phyloP scores from a whole-genome alignment of 2,797 vertebrate species.

The Fistularia commersonii region DNA sequence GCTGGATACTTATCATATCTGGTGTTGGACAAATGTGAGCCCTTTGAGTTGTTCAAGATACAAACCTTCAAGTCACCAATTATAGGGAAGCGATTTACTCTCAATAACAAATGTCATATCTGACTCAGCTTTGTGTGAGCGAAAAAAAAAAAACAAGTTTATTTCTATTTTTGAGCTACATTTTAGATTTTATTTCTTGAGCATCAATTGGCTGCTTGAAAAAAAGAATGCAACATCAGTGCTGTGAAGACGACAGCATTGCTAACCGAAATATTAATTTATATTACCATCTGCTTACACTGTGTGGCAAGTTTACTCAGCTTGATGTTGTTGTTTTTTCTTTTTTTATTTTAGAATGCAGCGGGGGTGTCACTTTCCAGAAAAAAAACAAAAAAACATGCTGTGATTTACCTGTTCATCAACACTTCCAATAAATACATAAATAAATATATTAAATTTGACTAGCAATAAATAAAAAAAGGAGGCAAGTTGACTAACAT shows the following conservation, averaged over 20 bases:
- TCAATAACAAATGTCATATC: no score
- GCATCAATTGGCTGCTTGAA: no score
- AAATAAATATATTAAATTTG: constrained; percentile 73
- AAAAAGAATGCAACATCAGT: no score
- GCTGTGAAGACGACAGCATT: neutral
- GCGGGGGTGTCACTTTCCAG: constrained; percentile 6
- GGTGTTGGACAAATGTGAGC: constrained; percentile 18
- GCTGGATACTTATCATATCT: constrained; percentile 15
- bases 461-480: constrained; percentile 64
- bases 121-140: no score
- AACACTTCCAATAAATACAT: constrained; percentile 74
- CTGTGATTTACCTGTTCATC: constrained; percentile 49
- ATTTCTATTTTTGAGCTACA: no score
- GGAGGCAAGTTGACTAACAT: no score
- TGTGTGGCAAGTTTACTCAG: neutral
- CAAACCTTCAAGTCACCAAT: no score
- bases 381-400: constrained; percentile 13
- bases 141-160: no score
- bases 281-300: constrained; percentile 25
- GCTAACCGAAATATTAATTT: constrained; percentile 16
- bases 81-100: no score
- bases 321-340: no score
- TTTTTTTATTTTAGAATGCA: constrained; percentile 25
- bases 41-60: constrained; percentile 20
- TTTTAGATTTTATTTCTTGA: no score